These are phyloP conservation scores for Tyrophagus putrescentiae DNA, from an alignment of 1,140 invertebrate species.

Conservation along the genomic window DNA sequence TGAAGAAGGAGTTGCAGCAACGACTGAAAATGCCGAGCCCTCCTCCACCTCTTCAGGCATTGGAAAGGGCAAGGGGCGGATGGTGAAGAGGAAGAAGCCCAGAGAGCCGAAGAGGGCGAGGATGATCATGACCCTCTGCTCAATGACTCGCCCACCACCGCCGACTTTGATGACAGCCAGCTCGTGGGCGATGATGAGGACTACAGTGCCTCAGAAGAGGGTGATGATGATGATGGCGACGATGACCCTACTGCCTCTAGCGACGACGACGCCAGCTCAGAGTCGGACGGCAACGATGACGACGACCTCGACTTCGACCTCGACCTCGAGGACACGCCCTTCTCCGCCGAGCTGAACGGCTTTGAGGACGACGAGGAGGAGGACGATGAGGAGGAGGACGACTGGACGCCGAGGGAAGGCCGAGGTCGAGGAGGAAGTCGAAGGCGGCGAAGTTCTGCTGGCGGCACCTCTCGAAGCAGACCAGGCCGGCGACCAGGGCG, in stretches of 20 bases:
- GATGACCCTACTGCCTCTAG: neutral
- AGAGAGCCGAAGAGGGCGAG: neutral
- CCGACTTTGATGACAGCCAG: neutral
- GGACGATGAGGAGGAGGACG: neutral
- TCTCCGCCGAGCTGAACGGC: neutral
- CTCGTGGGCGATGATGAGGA: neutral
- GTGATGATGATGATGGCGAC: neutral
- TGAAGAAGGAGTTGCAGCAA: neutral
- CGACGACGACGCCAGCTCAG: neutral
- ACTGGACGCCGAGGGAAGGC: neutral
- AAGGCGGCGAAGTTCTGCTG: too few species aligned
- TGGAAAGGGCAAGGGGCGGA: neutral
- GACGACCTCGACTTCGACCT: too few species aligned
- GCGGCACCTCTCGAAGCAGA: neutral
- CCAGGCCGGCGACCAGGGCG: neutral
- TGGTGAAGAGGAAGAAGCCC: neutral
- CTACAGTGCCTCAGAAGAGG: neutral
- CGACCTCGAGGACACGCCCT: too few species aligned
- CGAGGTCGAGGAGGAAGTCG: neutral
- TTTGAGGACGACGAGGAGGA: neutral
- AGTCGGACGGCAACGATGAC: too few species aligned
- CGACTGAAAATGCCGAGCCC: too few species aligned
- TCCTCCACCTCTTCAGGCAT: too few species aligned
- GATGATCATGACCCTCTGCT: neutral
- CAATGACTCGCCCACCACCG: neutral